Evolutionary conservation across 2,113 vertebrate species (phyloP).

Genomic region (Lethenteron reissneri): DNA sequence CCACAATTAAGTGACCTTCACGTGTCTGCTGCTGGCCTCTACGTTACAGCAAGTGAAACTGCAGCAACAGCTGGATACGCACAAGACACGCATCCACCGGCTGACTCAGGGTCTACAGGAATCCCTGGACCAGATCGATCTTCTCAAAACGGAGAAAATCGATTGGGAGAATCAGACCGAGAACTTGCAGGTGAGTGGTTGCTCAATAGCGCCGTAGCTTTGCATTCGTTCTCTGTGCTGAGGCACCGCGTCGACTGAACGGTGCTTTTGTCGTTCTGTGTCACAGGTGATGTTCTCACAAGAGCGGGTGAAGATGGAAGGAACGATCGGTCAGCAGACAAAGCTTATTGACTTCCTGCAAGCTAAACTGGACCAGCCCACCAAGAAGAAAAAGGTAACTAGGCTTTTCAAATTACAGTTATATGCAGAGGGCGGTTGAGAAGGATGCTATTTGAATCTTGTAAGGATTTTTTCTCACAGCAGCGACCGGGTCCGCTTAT

Average conservation of each 20-base stretch:
- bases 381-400: slow-evolving; percentile 94
- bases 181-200: slow-evolving; percentile 67
- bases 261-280: slow-evolving; percentile 10
- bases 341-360: slow-evolving; percentile 98
- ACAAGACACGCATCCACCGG: slow-evolving; percentile 89
- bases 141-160: slow-evolving; percentile 83
- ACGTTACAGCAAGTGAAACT: slow-evolving; percentile 62
- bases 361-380: slow-evolving; percentile 90
- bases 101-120: slow-evolving; percentile 95
- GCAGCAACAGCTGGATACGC: slow-evolving; percentile 92
- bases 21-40: slow-evolving; percentile 9
- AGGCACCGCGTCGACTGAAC: not conserved
- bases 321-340: slow-evolving; percentile 94
- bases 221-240: not conserved
- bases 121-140: slow-evolving; percentile 72
- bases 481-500: too few relatives aligned
- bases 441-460: too few relatives aligned
- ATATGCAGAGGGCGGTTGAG: too few relatives aligned
- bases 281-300: slow-evolving; percentile 87
- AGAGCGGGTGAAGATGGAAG: slow-evolving; percentile 98
- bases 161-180: slow-evolving; percentile 92
- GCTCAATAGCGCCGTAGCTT: not conserved
- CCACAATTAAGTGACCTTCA: too few relatives aligned
- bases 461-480: too few relatives aligned
- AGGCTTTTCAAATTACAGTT: too few relatives aligned